phyloP scores from a whole-genome alignment of 2,113 vertebrate genomes.

The Xerus inauris region DNA sequence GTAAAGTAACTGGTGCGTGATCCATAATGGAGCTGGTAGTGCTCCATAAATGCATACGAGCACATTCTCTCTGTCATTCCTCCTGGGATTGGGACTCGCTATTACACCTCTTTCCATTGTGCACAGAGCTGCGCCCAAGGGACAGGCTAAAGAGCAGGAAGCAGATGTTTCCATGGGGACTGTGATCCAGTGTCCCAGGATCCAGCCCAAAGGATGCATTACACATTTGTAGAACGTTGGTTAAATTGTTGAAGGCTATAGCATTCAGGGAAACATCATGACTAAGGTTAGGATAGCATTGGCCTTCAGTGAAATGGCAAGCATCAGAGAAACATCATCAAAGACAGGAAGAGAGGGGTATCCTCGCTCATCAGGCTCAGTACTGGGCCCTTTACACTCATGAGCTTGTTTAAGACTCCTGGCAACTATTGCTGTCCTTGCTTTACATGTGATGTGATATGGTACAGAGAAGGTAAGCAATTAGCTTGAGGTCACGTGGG shows the following conservation, averaged over 20 bases:
- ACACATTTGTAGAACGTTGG: rapidly evolving
- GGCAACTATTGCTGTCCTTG: not conserved
- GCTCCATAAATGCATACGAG: not conserved
- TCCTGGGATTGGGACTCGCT: not conserved
- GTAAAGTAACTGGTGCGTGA: not conserved
- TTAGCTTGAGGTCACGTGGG: not conserved
- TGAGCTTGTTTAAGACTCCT: not conserved
- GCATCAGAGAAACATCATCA: not conserved
- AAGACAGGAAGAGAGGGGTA: not conserved
- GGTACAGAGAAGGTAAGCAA: not conserved
- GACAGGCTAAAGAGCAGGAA: conserved; percentile 44
- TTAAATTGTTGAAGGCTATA: not conserved
- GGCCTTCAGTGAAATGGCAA: not conserved
- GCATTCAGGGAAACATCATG: not conserved
- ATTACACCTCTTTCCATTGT: not conserved
- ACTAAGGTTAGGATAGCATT: not conserved
- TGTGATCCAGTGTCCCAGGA: not conserved
- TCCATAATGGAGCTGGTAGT: not conserved
- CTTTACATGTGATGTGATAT: not conserved
- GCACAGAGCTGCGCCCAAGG: conserved; percentile 2
- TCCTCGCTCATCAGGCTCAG: rapidly evolving
- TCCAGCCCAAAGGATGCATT: not conserved
- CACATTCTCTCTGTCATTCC: not conserved
- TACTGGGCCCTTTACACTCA: not conserved
- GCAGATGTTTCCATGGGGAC: not conserved